These are phyloP conservation scores for Parauchenoglanis ngamensis DNA, from an alignment of 2,797 vertebrate genomes.

Conservation along the genomic window DNA sequence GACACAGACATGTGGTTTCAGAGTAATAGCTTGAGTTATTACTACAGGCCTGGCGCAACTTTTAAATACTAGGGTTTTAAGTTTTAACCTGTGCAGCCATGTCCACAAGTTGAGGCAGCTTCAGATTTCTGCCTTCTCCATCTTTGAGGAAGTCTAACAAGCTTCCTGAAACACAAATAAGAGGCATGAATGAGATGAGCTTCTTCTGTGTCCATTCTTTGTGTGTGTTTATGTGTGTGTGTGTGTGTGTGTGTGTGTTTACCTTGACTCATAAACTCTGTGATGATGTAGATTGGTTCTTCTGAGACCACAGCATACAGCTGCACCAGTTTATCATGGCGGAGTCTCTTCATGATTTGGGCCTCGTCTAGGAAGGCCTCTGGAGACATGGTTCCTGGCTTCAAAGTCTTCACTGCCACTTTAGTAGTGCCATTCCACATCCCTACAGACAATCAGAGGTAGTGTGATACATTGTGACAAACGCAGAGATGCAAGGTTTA, in stretches of 20 bases:
- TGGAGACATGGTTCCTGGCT: conserved; percentile 95
- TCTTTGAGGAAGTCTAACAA: conserved; percentile 94
- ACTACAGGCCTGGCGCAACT: not conserved
- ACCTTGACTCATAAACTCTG: conserved; percentile 97
- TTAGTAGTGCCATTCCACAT: conserved; percentile 96
- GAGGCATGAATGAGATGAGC: not conserved
- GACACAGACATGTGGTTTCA: not conserved
- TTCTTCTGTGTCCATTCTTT: not conserved
- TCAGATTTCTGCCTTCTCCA: conserved; percentile 82
- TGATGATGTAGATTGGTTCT: conserved; percentile 98
- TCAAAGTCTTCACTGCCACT: conserved; percentile 96
- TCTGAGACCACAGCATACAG: conserved; percentile 95
- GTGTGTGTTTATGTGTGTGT: conserved; percentile 1
- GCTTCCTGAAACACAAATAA: conserved; percentile 78
- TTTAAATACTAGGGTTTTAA: not conserved
- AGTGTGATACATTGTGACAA: conserved; percentile 17
- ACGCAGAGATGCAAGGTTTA: not conserved
- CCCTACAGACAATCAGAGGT: conserved; percentile 73
- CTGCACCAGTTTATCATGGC: conserved; percentile 97
- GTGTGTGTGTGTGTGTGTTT: conserved; percentile 16
- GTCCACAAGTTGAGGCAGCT: conserved; percentile 92
- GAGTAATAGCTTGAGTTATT: not conserved
- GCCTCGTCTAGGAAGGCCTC: conserved; percentile 97
- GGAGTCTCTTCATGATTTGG: conserved; percentile 96
- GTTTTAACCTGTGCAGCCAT: conserved; percentile 91